Evolutionary conservation across 2,888 invertebrate genomes (phyloP).

Genomic region (Cerceris ruficornis): DNA sequence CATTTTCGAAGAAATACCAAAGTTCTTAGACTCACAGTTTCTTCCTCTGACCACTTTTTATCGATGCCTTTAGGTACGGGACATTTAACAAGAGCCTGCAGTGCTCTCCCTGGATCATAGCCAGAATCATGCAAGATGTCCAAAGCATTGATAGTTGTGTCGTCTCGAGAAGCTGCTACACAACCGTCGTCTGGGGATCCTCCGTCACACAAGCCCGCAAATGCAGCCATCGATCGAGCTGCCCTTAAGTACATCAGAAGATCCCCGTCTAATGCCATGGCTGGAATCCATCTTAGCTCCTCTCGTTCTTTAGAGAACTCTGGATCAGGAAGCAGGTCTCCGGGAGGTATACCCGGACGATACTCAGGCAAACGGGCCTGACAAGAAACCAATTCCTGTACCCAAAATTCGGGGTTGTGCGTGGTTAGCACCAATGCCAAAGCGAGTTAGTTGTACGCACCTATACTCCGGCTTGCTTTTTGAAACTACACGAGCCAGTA

Average conservation of each 20-base stretch:
- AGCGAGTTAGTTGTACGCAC: slow-evolving; percentile 76
- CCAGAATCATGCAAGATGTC: slow-evolving; percentile 97
- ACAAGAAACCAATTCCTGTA: slow-evolving; percentile 81
- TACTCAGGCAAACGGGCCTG: slow-evolving; percentile 86
- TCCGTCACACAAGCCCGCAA: slow-evolving; percentile 99
- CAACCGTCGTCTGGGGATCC: slow-evolving; percentile 98
- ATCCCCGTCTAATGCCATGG: slow-evolving; percentile 96
- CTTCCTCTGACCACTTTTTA: slow-evolving; percentile 99
- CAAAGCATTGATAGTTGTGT: slow-evolving; percentile 98
- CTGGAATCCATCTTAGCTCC: slow-evolving; percentile 97
- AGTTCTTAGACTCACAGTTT: slow-evolving; percentile 85
- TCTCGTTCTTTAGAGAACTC: slow-evolving; percentile 86
- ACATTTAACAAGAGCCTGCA: slow-evolving; percentile 98
- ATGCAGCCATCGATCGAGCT: slow-evolving; percentile 98
- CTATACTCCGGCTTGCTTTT: slow-evolving; percentile 75
- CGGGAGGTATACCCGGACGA: slow-evolving; percentile 81
- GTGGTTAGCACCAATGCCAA: slow-evolving; percentile 79
- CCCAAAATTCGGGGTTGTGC: slow-evolving; percentile 78
- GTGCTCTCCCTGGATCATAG: slow-evolving; percentile 97
- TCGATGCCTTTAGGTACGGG: slow-evolving; percentile 98
- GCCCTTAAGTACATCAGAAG: slow-evolving; percentile 98
- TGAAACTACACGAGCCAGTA: slow-evolving; percentile 55
- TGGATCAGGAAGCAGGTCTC: slow-evolving; percentile 82
- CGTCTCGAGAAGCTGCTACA: slow-evolving; percentile 97
- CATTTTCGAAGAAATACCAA: background rate